These are phyloP conservation scores for Amblyteles armatorius DNA, from an alignment of 2,888 invertebrate genomes.

Conservation along the genomic window DNA sequence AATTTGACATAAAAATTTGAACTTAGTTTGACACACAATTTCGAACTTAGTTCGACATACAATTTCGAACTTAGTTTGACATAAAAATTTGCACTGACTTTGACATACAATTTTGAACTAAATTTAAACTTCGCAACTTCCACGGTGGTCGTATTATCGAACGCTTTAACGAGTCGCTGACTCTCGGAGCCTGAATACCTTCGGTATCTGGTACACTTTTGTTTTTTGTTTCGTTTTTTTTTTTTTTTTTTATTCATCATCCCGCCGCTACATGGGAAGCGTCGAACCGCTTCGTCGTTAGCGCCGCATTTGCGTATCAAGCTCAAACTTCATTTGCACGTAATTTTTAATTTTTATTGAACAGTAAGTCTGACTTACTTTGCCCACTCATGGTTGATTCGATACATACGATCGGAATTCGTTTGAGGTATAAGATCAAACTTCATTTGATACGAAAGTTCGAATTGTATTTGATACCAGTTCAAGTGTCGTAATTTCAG, in stretches of 20 bases:
- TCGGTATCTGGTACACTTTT: not conserved
- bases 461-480: no score
- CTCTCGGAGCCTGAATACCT: slow-evolving; percentile 11
- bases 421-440: not conserved
- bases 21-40: no score
- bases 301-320: not conserved
- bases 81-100: no score
- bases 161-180: slow-evolving; percentile 5
- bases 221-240: not conserved
- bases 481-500: no score
- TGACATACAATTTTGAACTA: no score
- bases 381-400: not conserved
- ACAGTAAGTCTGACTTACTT: not conserved
- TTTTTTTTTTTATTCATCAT: not conserved
- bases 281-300: not conserved
- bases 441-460: no score
- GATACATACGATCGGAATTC: not conserved
- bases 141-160: not conserved
- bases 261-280: not conserved
- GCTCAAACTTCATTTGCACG: not conserved
- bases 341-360: no score
- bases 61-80: no score
- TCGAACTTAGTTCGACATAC: no score
- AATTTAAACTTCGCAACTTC: no score
- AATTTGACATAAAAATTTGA: no score